Evolutionary conservation across 2,113 vertebrate species (phyloP).

Genomic region (Eptesicus fuscus): DNA sequence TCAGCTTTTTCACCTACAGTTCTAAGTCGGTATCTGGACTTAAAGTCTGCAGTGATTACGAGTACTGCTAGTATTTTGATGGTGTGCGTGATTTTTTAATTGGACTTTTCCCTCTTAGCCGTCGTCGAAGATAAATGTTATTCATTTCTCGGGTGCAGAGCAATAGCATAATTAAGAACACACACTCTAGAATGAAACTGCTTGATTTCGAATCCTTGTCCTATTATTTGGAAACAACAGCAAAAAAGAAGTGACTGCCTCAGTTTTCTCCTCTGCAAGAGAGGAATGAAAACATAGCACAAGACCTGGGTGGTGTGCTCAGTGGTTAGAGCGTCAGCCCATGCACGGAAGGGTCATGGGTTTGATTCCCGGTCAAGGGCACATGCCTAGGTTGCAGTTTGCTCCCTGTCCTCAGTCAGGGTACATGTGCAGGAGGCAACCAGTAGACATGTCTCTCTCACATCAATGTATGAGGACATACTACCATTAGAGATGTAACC

Average conservation of each 20-base stretch:
- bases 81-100: neutral
- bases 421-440: no score
- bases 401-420: no score
- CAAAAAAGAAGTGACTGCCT: neutral
- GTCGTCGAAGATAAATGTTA: neutral
- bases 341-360: no score
- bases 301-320: no score
- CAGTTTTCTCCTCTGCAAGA: neutral
- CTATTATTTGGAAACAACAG: neutral
- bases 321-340: no score
- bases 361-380: no score
- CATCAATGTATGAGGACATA: neutral
- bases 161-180: neutral
- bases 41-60: neutral
- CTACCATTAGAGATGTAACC: neutral
- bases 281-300: neutral
- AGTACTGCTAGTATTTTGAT: neutral
- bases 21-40: neutral
- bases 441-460: no score
- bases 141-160: neutral
- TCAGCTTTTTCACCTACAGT: neutral
- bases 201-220: neutral
- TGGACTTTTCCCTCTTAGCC: neutral
- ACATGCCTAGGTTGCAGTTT: no score
- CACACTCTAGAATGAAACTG: neutral